Conservation (phyloP, 2,888 invertebrate genomes). For the Sarcophaga carnaria region DNA sequence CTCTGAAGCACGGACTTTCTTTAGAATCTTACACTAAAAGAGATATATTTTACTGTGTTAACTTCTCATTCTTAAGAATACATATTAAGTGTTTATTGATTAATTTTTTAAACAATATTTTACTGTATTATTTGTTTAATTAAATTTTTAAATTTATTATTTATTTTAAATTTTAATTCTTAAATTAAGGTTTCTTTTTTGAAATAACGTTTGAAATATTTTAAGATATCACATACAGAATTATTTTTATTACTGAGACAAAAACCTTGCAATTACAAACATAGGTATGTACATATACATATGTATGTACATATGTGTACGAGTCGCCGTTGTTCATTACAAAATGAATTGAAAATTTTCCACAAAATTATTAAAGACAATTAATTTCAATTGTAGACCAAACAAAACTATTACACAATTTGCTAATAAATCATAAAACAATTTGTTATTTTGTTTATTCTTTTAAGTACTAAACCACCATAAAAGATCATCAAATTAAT, state of each 20-base stretch:
- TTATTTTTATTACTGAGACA: background rate
- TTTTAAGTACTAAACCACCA: constrained; percentile 4
- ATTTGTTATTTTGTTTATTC: constrained; percentile 38
- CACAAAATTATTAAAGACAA: constrained; percentile 64
- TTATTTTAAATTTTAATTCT: too few species aligned
- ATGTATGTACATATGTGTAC: background rate
- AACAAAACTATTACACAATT: constrained; percentile 59
- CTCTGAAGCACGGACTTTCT: too few species aligned
- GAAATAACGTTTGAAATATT: too few species aligned
- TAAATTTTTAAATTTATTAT: too few species aligned
- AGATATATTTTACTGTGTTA: too few species aligned
- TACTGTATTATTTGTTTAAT: too few species aligned
- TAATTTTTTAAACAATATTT: too few species aligned
- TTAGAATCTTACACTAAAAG: too few species aligned
- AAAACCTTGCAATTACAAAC: background rate
- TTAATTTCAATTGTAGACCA: constrained; percentile 63
- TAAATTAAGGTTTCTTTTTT: too few species aligned
- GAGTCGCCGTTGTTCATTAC: constrained; percentile 32
- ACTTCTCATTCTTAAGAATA: too few species aligned
- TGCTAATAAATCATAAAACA: constrained; percentile 49
- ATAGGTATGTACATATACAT: background rate
- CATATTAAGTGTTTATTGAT: too few species aligned
- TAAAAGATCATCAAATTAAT: background rate
- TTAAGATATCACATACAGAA: background rate
- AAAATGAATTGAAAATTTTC: constrained; percentile 57